Evolutionary conservation across 2,113 vertebrate species (phyloP).

Genomic region (Otocyon megalotis): DNA sequence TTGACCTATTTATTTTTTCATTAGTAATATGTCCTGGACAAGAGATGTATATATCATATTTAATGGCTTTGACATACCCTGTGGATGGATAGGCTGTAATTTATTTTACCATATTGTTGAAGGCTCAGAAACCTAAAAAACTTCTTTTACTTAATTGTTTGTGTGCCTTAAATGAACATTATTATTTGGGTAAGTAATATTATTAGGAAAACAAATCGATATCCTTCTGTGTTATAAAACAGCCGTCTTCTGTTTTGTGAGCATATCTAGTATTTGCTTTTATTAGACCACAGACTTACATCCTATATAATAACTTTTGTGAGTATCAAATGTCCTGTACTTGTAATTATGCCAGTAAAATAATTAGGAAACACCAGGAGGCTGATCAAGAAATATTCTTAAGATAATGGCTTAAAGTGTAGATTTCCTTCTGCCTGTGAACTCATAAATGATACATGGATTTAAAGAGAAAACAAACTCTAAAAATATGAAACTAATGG

Average conservation of each 20-base stretch:
- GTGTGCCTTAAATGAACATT: not conserved
- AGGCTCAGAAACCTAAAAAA: not conserved
- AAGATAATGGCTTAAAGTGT: slow-evolving; percentile 11
- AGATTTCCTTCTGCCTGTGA: not conserved
- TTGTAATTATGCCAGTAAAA: slow-evolving; percentile 72
- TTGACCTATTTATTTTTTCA: not conserved
- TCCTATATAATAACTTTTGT: slow-evolving; percentile 31
- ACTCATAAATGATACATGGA: not conserved
- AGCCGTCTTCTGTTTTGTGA: not conserved
- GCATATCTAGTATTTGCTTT: not conserved
- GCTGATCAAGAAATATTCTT: slow-evolving; percentile 46
- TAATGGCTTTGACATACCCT: not conserved
- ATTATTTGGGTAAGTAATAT: not conserved
- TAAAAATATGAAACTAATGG: slow-evolving; percentile 21
- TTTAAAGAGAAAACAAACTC: slow-evolving; percentile 35
- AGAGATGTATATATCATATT: not conserved
- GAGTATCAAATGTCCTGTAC: slow-evolving; percentile 61
- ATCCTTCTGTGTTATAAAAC: not conserved
- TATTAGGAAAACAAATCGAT: not conserved
- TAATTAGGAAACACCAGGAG: slow-evolving; percentile 58
- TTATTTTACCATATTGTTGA: not conserved
- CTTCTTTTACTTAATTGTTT: not conserved
- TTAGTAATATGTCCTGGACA: not conserved
- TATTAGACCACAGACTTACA: slow-evolving; percentile 51
- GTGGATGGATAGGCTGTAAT: not conserved